Base-by-base conservation (phyloP, 2,797 vertebrate genomes). In the Ciconia nigra region DNA sequence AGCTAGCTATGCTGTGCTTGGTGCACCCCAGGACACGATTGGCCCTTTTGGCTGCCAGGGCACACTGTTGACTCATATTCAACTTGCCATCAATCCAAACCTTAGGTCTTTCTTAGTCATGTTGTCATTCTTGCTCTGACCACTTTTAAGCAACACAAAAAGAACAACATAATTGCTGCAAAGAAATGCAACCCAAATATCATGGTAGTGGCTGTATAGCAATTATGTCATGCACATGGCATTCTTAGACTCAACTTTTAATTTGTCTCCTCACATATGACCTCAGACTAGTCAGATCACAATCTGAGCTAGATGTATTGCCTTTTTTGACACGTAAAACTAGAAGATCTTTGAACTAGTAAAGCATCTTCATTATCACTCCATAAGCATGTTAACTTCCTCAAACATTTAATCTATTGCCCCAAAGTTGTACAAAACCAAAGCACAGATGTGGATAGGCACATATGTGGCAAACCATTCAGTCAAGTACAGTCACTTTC, bases 121-220 rank as follows among this genome's bases (percentile, higher is more conserved):
- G 52, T 20, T 78, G 57, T 71, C 83, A 19, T 73, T 93, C 73
- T 49, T 58, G 49, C 61, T 46, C 37, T 74, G 80, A 37, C 37
- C 52, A 37, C 20, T 88, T 83, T 84, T 33, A 72, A 82, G 89
- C 81, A 74, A 51, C 70, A 66, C 51, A 82, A 69, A 89, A 94
- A 90, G 73, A 92, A 82, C 49, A 95, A 65, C 6, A 11, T 88
- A 86, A 96, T 29, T 87, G 77, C 90, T 89, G 73, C 42, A 77
- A 69, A 70, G 86, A 92, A 96, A 94, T 79, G 83, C 77, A 90
- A 54, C 42, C 24, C 66, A 94, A 95, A 93, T 90, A 73, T 93
- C 90, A 96, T 62, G 66, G 63, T 66, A 58, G 73, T 74, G 17
- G 66, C 51, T 28, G 66, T 46, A 57, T 22, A 87, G 83, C 69